Evolutionary conservation across 2,888 invertebrate species (phyloP).

Genomic region (Drosophila paramelanica): DNA sequence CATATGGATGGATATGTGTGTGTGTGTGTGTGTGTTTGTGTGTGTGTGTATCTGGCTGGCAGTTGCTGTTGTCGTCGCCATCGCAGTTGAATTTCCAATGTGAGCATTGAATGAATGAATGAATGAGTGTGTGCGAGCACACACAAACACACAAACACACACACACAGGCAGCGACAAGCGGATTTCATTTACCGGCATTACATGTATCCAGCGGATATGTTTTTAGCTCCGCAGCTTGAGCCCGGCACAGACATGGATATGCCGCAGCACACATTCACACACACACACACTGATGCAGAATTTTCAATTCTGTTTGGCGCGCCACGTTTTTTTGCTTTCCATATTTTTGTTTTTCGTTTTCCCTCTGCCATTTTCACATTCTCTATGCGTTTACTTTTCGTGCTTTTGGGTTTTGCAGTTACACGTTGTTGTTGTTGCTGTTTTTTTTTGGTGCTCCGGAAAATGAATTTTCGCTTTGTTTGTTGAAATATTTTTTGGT

Average conservation of each 20-base stretch:
- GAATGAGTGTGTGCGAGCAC: slow-evolving; percentile 28
- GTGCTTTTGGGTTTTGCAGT: slow-evolving; percentile 21
- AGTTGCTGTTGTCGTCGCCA: slow-evolving; percentile 68
- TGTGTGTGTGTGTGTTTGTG: slow-evolving; percentile 2
- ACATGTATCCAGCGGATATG: slow-evolving; percentile 80
- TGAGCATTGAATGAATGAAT: slow-evolving; percentile 69
- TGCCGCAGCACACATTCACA: slow-evolving; percentile 47
- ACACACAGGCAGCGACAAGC: slow-evolving; percentile 68
- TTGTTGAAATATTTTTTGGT: slow-evolving; percentile 67
- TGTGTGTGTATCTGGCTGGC: slow-evolving; percentile 24
- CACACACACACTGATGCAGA: slow-evolving; percentile 33
- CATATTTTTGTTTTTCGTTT: slow-evolving; percentile 5
- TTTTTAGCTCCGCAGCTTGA: slow-evolving; percentile 71
- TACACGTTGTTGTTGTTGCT: not conserved
- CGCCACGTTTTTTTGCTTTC: slow-evolving; percentile 61
- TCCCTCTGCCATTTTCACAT: slow-evolving; percentile 30
- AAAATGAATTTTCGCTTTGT: slow-evolving; percentile 79
- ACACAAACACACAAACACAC: slow-evolving; percentile 16
- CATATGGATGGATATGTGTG: slow-evolving; percentile 35
- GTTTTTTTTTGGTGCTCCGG: slow-evolving; percentile 14
- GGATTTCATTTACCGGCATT: slow-evolving; percentile 82
- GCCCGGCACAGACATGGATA: slow-evolving; percentile 73
- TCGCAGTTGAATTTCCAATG: slow-evolving; percentile 75
- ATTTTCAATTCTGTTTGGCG: slow-evolving; percentile 81
- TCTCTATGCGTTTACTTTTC: slow-evolving; percentile 34